A percentile compares a stretch with the other conserved stretches of the same genome.
phyloP scores from a whole-genome alignment of 2,888 invertebrate species.

The Euzetes globulus region DNA sequence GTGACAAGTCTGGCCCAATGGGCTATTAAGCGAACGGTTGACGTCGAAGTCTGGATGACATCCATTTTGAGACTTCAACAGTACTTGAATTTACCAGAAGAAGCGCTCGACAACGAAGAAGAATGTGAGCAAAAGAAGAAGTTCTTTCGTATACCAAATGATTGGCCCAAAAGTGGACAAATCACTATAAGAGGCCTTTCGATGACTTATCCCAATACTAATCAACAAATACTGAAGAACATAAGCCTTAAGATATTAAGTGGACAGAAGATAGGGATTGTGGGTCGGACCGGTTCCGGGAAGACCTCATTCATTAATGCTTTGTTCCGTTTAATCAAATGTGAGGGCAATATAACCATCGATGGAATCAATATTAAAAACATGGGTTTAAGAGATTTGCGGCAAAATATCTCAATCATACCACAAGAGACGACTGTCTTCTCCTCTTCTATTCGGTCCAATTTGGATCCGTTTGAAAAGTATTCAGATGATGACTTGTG shows the following conservation, averaged over 20 bases:
- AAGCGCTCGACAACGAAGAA: not conserved
- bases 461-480: constrained; percentile 78
- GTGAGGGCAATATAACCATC: constrained; percentile 47
- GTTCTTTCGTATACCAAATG: not conserved
- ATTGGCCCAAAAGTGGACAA: constrained; percentile 47
- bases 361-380: constrained; percentile 49
- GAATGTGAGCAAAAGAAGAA: not conserved
- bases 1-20: constrained; percentile 21
- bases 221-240: constrained; percentile 35
- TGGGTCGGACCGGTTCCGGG: constrained; percentile 46
- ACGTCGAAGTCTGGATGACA: constrained; percentile 24
- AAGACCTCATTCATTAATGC: constrained; percentile 50
- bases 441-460: constrained; percentile 74
- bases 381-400: constrained; percentile 57
- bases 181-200: constrained; percentile 45
- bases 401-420: constrained; percentile 50
- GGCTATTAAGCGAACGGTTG: constrained; percentile 27
- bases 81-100: constrained; percentile 19
- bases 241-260: constrained; percentile 14
- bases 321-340: constrained; percentile 50
- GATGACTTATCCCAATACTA: constrained; percentile 38
- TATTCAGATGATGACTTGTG: constrained; percentile 69
- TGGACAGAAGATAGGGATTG: constrained; percentile 61
- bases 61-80: constrained; percentile 1
- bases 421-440: constrained; percentile 67